Conservation (phyloP, 2,888 invertebrate species). For the Andrena trimmerana region DNA sequence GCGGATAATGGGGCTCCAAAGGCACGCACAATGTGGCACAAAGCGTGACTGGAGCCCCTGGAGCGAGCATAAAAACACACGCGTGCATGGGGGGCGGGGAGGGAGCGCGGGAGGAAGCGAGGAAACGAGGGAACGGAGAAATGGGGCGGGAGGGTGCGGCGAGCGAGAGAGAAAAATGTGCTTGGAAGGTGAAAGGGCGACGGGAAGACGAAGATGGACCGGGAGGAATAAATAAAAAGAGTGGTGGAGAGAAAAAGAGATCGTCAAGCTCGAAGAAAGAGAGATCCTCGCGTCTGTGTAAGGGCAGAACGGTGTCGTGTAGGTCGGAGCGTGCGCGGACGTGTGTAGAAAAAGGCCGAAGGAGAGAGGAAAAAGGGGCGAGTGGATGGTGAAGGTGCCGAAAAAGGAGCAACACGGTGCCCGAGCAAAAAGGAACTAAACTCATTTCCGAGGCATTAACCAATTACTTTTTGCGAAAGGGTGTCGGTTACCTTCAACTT, state of each 20-base stretch:
- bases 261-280: constrained; percentile 13
- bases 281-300: constrained; percentile 28
- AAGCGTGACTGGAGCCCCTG: constrained; percentile 75
- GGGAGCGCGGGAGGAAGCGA: not conserved
- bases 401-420: constrained; percentile 73
- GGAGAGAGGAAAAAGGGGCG: constrained; percentile 63
- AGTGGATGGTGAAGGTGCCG: constrained; percentile 68
- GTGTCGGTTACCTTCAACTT: constrained; percentile 82
- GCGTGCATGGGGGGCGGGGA: constrained; percentile 72
- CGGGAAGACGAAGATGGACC: constrained; percentile 50
- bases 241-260: constrained; percentile 23
- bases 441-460: constrained; percentile 85
- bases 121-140: constrained; percentile 35
- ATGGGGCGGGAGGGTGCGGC: constrained; percentile 29
- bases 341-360: constrained; percentile 57
- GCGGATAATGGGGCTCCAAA: constrained; percentile 80
- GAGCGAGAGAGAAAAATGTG: constrained; percentile 38
- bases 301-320: constrained; percentile 12
- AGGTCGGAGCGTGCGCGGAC: not conserved
- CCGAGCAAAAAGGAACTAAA: constrained; percentile 82
- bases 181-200: constrained; percentile 61
- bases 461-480: constrained; percentile 84
- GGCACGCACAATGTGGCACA: constrained; percentile 79
- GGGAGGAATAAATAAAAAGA: constrained; percentile 22
- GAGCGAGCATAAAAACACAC: constrained; percentile 79